A percentile compares a stretch with the other conserved stretches of the same genome.
phyloP scores from a whole-genome alignment of 2,113 vertebrate species.

The Misgurnus anguillicaudatus region DNA sequence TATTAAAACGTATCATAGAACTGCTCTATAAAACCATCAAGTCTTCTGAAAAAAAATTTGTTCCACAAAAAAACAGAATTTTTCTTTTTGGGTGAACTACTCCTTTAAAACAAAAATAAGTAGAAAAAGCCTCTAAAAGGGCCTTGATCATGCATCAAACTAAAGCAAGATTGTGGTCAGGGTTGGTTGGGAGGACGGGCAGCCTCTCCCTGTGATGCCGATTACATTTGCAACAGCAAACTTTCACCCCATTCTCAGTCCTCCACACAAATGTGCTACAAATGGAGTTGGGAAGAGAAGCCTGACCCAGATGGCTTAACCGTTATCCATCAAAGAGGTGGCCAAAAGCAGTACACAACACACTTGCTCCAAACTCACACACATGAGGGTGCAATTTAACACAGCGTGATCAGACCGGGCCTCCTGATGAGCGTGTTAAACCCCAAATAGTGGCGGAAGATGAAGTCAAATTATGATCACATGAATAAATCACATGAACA shows the following conservation, averaged over 20 bases:
- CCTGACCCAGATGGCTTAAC: slow-evolving; percentile 49
- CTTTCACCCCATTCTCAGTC: slow-evolving; percentile 21
- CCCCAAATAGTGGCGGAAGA: not conserved
- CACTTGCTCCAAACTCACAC: slow-evolving; percentile 27
- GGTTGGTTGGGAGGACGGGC: slow-evolving; percentile 7
- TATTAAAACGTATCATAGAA: too few species aligned
- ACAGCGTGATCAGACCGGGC: slow-evolving; percentile 3
- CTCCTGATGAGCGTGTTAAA: not conserved
- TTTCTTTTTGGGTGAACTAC: too few species aligned
- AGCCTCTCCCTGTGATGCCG: slow-evolving; percentile 36
- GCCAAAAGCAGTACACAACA: slow-evolving; percentile 36
- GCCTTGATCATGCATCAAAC: slow-evolving; percentile 9
- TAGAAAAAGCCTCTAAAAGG: not conserved
- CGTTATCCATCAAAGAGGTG: slow-evolving; percentile 23
- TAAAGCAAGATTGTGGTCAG: not conserved
- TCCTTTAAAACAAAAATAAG: not conserved
- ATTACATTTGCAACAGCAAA: slow-evolving; percentile 48
- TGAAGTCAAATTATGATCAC: not conserved
- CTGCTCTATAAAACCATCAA: too few species aligned
- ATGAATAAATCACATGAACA: slow-evolving; percentile 18
- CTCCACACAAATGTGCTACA: slow-evolving; percentile 46
- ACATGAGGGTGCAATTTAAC: slow-evolving; percentile 16
- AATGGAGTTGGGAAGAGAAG: slow-evolving; percentile 45
- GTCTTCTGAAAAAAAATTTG: too few species aligned
- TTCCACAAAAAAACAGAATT: too few species aligned